Percentiles rank a stretch among this genome's conserved stretches.
phyloP scores from a whole-genome alignment of 2,888 invertebrate genomes.

The Acanthosepion esculentum region DNA sequence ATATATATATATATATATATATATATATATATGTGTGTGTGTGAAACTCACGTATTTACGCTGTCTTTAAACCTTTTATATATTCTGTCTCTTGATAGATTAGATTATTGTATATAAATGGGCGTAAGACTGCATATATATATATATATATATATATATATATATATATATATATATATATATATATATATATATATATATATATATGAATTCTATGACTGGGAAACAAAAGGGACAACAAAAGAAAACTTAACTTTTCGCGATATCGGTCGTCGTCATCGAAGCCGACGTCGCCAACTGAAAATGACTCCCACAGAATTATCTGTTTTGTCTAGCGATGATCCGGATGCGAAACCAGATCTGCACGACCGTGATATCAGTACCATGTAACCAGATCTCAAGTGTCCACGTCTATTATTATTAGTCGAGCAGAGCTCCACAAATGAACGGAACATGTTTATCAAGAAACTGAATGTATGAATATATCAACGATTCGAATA shows the following conservation, averaged over 20 bases:
- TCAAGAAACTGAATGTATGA: background rate
- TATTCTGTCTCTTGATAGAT: no score
- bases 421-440: background rate
- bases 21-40: no score
- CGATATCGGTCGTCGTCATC: background rate
- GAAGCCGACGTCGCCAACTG: background rate
- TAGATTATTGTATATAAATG: no score
- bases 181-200: background rate
- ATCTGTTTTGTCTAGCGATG: background rate
- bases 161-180: background rate
- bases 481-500: background rate
- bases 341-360: slow-evolving; percentile 33
- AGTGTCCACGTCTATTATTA: slow-evolving; percentile 33
- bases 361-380: background rate
- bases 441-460: slow-evolving; percentile 21
- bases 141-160: background rate
- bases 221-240: no score
- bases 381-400: slow-evolving; percentile 21
- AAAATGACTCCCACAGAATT: background rate
- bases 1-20: no score
- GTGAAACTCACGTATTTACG: no score
- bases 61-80: no score
- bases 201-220: no score
- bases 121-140: no score
- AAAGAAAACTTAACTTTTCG: background rate